A percentile compares a stretch with the other conserved stretches of the same genome.
Evolutionary conservation across 2,113 vertebrate species (phyloP).

Genomic region (Orientallactaga bullata): DNA sequence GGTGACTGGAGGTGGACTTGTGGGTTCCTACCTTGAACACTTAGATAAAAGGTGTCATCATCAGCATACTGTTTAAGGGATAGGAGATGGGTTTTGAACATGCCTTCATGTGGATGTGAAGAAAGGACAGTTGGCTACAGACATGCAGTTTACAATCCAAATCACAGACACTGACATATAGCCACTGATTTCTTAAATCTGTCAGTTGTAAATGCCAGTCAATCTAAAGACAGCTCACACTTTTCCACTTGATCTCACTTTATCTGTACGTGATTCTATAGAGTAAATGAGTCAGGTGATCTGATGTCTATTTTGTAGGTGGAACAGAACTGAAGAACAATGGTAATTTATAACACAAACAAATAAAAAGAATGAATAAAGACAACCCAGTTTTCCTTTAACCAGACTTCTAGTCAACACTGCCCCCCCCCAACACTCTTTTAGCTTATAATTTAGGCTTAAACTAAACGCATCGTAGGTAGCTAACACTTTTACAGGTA

Average conservation of each 20-base stretch:
- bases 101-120: background rate
- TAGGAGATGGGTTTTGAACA: background rate
- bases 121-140: background rate
- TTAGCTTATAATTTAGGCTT: background rate
- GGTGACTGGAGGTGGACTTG: too few species aligned
- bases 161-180: background rate
- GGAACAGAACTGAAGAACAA: background rate
- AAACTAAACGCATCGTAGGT: background rate
- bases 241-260: background rate
- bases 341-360: too few species aligned
- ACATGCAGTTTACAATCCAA: background rate
- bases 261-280: background rate
- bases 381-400: background rate
- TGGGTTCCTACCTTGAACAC: background rate
- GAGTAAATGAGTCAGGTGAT: background rate
- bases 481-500: background rate
- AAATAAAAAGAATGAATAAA: background rate
- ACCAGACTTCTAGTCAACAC: background rate
- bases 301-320: background rate
- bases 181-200: background rate
- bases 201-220: background rate
- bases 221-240: background rate
- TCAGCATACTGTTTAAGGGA: background rate
- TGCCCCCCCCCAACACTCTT: background rate
- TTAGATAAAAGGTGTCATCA: background rate